Evolutionary conservation across 2,113 vertebrate species (phyloP).

Genomic region (Cavia porcellus): DNA sequence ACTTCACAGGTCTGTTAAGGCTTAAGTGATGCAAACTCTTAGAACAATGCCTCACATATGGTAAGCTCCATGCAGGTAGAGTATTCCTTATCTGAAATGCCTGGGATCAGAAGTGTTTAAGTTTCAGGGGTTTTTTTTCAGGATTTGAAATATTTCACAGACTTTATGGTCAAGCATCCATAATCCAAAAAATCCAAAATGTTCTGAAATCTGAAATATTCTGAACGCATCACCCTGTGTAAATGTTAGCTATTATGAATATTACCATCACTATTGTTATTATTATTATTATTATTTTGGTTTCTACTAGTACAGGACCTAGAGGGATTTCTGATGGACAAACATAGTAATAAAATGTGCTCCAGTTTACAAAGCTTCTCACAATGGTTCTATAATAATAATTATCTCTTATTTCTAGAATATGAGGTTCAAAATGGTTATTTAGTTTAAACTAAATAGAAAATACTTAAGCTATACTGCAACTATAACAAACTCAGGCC

Average conservation of each 20-base stretch:
- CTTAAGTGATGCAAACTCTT: background rate
- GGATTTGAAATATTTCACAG: background rate
- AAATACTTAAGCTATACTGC: background rate
- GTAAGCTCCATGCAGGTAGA: background rate
- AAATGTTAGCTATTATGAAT: background rate
- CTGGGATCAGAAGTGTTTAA: background rate
- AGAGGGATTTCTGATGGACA: background rate
- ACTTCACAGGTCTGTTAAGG: background rate
- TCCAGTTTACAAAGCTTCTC: background rate
- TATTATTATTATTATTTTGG: background rate
- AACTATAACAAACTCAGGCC: background rate
- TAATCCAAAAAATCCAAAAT: background rate
- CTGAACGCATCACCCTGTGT: background rate
- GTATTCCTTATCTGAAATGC: background rate
- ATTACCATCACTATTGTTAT: background rate
- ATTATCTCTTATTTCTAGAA: slow-evolving; percentile 11
- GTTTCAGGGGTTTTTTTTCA: background rate
- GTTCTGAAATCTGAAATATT: background rate
- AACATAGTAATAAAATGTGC: background rate
- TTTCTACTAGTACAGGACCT: background rate
- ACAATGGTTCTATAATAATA: background rate
- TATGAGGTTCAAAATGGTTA: background rate
- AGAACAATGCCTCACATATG: background rate
- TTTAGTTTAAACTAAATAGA: background rate
- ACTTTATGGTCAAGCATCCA: background rate